phyloP scores from a whole-genome alignment of 2,888 invertebrate genomes.

The Stenichneumon culpator region DNA sequence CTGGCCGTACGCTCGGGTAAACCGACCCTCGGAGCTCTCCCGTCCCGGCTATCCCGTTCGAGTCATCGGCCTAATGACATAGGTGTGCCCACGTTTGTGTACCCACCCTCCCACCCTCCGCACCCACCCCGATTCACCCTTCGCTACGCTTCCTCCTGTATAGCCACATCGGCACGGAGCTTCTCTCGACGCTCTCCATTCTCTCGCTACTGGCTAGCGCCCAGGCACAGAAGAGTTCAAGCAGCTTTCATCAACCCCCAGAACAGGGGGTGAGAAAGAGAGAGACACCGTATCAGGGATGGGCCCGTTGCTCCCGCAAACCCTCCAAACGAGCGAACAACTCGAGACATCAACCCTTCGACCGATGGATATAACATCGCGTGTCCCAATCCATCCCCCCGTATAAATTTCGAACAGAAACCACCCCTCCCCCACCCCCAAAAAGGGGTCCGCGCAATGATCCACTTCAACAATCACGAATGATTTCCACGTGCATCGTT shows the following conservation, averaged over 20 bases:
- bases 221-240: constrained; percentile 39
- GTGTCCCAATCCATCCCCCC: constrained; percentile 27
- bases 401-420: background rate
- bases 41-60: constrained; percentile 73
- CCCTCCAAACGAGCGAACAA: constrained; percentile 62
- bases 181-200: constrained; percentile 41
- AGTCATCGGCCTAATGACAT: constrained; percentile 80
- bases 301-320: constrained; percentile 29
- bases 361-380: constrained; percentile 34
- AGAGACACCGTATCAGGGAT: constrained; percentile 4
- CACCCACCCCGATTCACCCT: constrained; percentile 1
- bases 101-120: constrained; percentile 3
- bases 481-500: constrained; percentile 31
- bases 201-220: constrained; percentile 35
- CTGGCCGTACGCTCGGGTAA: constrained; percentile 69
- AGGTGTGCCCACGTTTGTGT: constrained; percentile 73
- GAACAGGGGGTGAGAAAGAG: constrained; percentile 32
- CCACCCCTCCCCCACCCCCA: background rate
- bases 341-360: constrained; percentile 64
- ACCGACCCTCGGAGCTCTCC: constrained; percentile 73
- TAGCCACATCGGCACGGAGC: constrained; percentile 33
- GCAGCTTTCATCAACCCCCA: constrained; percentile 55
- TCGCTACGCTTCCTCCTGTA: background rate
- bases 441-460: constrained; percentile 42
- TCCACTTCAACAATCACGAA: constrained; percentile 58